Base-by-base conservation (phyloP, 2,113 vertebrate species). In the Condylura cristata region DNA sequence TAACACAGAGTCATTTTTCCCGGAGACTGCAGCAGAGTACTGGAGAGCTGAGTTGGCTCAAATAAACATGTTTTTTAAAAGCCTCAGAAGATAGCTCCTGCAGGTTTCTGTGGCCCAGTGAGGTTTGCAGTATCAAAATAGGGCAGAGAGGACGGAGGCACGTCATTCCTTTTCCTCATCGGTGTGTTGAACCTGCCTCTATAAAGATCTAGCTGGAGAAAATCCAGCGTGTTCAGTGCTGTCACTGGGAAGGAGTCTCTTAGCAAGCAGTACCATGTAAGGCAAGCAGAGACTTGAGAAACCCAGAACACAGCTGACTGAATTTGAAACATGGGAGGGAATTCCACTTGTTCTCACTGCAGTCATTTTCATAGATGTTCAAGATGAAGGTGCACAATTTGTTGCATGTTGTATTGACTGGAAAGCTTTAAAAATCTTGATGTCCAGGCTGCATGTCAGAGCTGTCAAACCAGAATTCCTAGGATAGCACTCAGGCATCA, bases 251-350 rank as follows among this genome's bases (percentile, higher is more conserved):
- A 71, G 0, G 32, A 75, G 16, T 37, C 41, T 32, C 0, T 41
- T 71, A 2, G 20, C 44, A 76, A 17, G 65, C 72, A 39, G 7
- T 5, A 6, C 4, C 4, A 7, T 32, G 0, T 26, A 46, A 44
- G 39, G 24, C 22, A 39, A 24, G 14, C 26, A n/a, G 93, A 30
- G 24, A 37, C 28, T 60, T 53, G 48, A 5, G 24, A 26, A 53
- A 7, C 58, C 34, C 32, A 30, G 41, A 26, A 20, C 16, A 1
- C 0, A 3, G 28, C 1, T 0, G 3, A 1, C 22, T 0, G 3
- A 51, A 81, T 41, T 30, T 2, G 10, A 24, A 16, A 53, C 46
- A 2, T 1, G 3, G n/a, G 53, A 1, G 13, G 2, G 1, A 28
- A 3, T 39, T 20, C 65, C 12, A 6, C 34, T 26, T 46, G 66